Conservation (phyloP, 1,140 invertebrate species). For the Ceratosolen solmsi region DNA sequence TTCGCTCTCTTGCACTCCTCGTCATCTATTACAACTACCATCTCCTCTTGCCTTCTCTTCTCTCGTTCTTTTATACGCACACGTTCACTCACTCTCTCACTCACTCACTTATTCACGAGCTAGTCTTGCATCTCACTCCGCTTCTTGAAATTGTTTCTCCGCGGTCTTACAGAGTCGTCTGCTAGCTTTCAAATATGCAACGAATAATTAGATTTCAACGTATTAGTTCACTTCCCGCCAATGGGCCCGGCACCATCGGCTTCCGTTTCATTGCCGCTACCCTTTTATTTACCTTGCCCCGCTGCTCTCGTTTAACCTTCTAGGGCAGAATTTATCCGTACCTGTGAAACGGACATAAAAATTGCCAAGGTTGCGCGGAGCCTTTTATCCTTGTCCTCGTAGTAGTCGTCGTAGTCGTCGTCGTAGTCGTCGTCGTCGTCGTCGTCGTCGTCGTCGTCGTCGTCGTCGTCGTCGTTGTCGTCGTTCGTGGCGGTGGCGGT, state of each 20-base stretch:
- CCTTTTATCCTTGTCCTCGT: neutral
- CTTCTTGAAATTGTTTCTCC: neutral
- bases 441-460: neutral
- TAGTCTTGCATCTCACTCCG: neutral
- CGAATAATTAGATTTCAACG: constrained; percentile 20
- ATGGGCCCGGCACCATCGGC: neutral
- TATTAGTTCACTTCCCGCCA: constrained; percentile 8
- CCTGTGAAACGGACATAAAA: neutral
- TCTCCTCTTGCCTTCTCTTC: neutral
- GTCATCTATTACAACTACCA: neutral
- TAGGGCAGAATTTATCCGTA: too few species aligned
- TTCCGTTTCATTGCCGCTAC: neutral
- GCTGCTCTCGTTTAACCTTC: neutral
- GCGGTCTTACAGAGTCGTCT: constrained; percentile 21
- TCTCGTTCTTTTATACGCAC: neutral
- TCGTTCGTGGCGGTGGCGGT: neutral
- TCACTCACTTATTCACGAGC: too few species aligned
- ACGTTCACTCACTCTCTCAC: neutral
- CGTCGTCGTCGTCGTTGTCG: neutral
- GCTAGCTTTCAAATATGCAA: constrained; percentile 38
- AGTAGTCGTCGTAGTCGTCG: neutral
- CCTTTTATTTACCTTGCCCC: neutral
- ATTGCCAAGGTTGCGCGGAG: too few species aligned
- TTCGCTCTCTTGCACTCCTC: neutral
- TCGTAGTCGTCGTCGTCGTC: too few species aligned